phyloP scores from a whole-genome alignment of 2,797 vertebrate genomes.

The Melanotaenia boesemani region DNA sequence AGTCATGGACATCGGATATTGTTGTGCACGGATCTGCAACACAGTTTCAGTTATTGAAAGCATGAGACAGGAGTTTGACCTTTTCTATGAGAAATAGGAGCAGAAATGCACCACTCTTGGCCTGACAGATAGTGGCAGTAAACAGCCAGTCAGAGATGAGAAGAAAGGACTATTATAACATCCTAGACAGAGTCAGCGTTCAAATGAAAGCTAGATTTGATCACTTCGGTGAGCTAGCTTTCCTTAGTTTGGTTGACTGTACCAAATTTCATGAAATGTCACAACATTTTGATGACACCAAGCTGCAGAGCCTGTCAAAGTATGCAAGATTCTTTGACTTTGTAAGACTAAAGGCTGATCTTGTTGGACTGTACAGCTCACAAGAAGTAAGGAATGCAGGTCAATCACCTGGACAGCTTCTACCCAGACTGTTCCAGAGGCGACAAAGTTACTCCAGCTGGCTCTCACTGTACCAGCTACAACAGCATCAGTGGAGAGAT shows the following conservation, averaged over 20 bases:
- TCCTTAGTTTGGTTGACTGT: constrained; percentile 5
- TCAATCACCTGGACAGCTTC: background rate
- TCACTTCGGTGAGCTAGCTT: constrained; percentile 6
- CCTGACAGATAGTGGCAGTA: background rate
- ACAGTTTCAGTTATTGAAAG: background rate
- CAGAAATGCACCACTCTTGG: background rate
- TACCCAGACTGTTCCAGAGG: too few relatives aligned
- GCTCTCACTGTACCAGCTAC: constrained; percentile 15
- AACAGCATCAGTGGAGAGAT: background rate
- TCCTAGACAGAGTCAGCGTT: constrained; percentile 2
- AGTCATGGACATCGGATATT: background rate
- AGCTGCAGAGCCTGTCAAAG: constrained; percentile 21
- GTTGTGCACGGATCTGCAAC: background rate
- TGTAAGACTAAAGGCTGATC: constrained; percentile 4
- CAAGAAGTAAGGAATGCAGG: background rate
- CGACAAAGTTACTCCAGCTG: constrained; percentile 3
- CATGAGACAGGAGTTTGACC: background rate
- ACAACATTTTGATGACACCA: constrained; percentile 12
- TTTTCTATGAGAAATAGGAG: background rate
- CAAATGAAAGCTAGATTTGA: constrained; percentile 9
- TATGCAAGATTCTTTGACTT: constrained; percentile 7
- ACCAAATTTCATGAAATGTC: constrained; percentile 5
- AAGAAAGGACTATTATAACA: background rate
- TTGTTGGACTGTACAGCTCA: background rate
- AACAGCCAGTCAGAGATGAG: background rate